Base-by-base conservation (phyloP, 2,888 invertebrate species). In the Cataglyphis livida region DNA sequence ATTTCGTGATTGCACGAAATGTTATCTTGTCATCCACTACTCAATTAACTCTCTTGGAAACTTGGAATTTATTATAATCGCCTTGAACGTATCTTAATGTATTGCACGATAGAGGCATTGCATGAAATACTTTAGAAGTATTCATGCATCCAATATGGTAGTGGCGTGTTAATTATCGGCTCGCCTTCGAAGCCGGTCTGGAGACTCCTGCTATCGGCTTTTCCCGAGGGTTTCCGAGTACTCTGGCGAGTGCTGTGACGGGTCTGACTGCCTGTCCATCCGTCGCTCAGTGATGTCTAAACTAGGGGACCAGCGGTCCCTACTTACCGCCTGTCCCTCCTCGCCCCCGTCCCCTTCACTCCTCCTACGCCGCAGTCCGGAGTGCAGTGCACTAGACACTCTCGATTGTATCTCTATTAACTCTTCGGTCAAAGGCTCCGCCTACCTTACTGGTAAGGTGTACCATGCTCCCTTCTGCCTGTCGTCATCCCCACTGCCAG, bases 341-440 rank as follows among this genome's bases (percentile, higher is more conserved):
- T 81, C 61, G 82, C 85, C 68, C 88, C 85, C 71, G 74, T 82
- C 88, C 90, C 91, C 90, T 89, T 91, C 92, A 91, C 93, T 93
- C 93, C 93, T 93, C 93, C 92, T 93, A 93, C 93, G 90, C 90
- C 89, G 81, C 82, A 84, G 88, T 87, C 90, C 83, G 86, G 89
- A 91, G 92, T 92, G 91, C 93, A 92, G 91, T 91, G 92, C 93
- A 92, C 93, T 93, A 93, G 94, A 93, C 94, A 94, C 93, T 93
- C 93, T 93, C 94, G 94, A 94, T 94, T 94, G 94, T 94, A 94
- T 94, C 94, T 94, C 94, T 94, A 94, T 94, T 94, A 94, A 93
- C 93, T 91, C 90, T 91, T 90, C 88, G 87, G 87, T 86, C 86
- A 64, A 21, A 90, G 74, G 88, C 91, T 90, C 94, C 94, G 94